A percentile compares a stretch with the other conserved stretches of the same genome.
These are phyloP conservation scores for Machaerirhynchus nigripectus DNA, from an alignment of 2,113 vertebrate species.

Conservation along the genomic window DNA sequence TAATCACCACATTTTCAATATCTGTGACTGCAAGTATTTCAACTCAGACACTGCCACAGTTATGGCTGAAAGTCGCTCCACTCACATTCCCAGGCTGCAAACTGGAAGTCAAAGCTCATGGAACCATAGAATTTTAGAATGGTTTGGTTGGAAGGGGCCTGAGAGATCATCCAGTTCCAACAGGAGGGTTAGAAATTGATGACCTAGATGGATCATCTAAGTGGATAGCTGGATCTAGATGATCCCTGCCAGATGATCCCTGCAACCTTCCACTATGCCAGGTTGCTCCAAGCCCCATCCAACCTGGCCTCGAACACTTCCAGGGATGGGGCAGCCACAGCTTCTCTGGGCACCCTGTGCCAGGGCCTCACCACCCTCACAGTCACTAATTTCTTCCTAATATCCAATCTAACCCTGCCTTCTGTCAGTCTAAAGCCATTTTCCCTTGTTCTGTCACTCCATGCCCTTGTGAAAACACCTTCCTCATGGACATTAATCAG, in stretches of 20 bases:
- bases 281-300: background rate
- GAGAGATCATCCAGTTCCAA: background rate
- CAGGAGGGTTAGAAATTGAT: background rate
- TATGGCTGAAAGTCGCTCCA: rapidly evolving
- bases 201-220: no score
- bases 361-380: rapidly evolving
- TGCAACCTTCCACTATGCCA: background rate
- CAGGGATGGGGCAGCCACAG: background rate
- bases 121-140: background rate
- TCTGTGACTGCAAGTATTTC: background rate
- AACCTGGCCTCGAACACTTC: rapidly evolving
- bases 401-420: no score
- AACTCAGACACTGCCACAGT: rapidly evolving
- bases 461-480: background rate
- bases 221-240: background rate
- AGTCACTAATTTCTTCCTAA: background rate
- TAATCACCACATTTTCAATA: background rate
- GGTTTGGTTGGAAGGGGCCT: background rate
- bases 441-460: background rate
- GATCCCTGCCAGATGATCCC: background rate
- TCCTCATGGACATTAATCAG: background rate
- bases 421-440: background rate
- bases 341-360: background rate
- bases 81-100: background rate
- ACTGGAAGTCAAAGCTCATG: background rate